Base-by-base conservation (phyloP, 2,888 invertebrate species). In the Conus canariensis region DNA sequence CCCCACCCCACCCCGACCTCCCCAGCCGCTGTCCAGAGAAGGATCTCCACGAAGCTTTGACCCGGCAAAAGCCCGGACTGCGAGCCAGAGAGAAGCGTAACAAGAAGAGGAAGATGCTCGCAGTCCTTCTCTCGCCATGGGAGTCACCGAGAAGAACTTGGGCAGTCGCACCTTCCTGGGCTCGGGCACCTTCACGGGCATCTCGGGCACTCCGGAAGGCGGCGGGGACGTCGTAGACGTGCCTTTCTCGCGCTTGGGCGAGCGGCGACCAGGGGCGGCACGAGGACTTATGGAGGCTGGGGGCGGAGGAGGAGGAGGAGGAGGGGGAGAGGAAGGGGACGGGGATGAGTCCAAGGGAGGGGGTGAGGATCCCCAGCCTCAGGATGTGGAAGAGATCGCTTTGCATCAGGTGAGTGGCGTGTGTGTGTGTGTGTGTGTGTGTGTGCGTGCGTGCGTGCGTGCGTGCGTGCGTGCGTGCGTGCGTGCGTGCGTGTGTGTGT, bases 161-260 rank as follows among this genome's bases (percentile, higher is more conserved):
- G 70, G 67, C 87, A 87, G 70, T 22, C 30, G 87, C 22, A 22
- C 70, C 30, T 87, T 87, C 87, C 87, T 87, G 87, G 87, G 70
- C 45, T 67, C 87, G 70, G 70, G 67, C 45, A 87, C 19, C 25
- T 58, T 83, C 58, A 19, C 83, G n/a, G 58, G 83, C 58, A 22
- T 19, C 56, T 58, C 58, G 83, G 83, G 56, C 22, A 30, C 30
- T 30, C 14, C 10, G 10, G 30, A 12, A 12, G 77, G 77, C 14
- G 25, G 25, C 25, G 77, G 77, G 5, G 77, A 80, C 30, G 22
- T 45, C 6, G 83, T 64, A 64, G 64, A 64, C 12, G 10, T 16
- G 83, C 22, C 25, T 56, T 22, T n/a, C 77, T 58, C 10, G 83
- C 58, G 12, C 19, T 22, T 6, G 10, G 19, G 22, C n/a, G 83